Evolutionary conservation across 1,140 invertebrate genomes (phyloP), one percentile per base, ranked within the genome.

Genomic region (Papilio dardanus): DNA sequence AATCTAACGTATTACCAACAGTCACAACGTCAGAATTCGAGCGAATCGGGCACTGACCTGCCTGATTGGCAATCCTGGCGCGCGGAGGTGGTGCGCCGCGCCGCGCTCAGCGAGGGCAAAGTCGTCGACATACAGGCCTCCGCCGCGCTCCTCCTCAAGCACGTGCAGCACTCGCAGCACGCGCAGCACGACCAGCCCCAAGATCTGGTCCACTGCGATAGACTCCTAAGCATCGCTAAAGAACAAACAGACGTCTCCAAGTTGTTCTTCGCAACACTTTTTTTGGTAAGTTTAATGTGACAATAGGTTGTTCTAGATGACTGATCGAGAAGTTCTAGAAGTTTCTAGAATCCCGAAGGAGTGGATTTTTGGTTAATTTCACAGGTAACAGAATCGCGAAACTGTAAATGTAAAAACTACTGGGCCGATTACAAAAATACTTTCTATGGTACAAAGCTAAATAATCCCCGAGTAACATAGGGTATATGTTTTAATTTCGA

Each of bases 221-320:
- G 86, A 79, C 79, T 86, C 21, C 66, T 73, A 30, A 31, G 33
- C 50, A 66, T 74, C 8, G 84, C 80, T 16, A 16, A 12, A 7
- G 40, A 76, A 12, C 76, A 74, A 14, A 35, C 30, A 30, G 82
- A 86, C 71, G 86, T 88, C 74, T 82, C 81, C 50, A 76, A 73
- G 58, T 80, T 79, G 30, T 84, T 90, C 76, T 83, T 90, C 50
- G 81, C 88, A 35, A 85, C 88, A 69, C 87, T 89, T 4, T 87
- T 86, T 71, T 76, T 88, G 81, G 85, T 85, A 2, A 76, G 74
- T 78, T n/a, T n/a, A n/a, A n/a, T n/a, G 16, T 31, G 58, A 30
- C 28, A 16, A 19, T 19, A 4, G 1, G n/a, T 0, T 46, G n/a
- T 19, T 4, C n/a, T n/a, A 6, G 4, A n/a, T 46, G 42, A 6